Evolutionary conservation across 2,888 invertebrate species (phyloP).

Genomic region (Sinhomidia bicolor): DNA sequence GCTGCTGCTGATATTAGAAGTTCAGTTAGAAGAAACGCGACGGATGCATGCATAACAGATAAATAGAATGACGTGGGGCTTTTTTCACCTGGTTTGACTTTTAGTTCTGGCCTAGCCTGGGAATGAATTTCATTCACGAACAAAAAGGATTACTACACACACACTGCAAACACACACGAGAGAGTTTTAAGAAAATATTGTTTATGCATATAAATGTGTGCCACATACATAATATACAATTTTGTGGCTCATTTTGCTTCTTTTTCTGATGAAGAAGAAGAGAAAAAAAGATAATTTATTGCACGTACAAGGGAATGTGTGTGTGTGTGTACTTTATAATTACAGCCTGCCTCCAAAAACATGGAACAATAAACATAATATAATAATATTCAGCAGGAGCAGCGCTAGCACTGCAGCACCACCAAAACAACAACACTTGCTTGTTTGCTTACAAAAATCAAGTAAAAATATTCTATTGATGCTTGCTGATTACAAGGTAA

Average conservation of each 20-base stretch:
- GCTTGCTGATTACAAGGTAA: constrained; percentile 63
- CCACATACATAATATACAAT: not conserved
- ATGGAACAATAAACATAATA: constrained; percentile 67
- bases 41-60: constrained; percentile 32
- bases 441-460: not conserved
- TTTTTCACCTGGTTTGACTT: constrained; percentile 58
- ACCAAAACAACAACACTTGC: not conserved
- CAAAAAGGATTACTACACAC: too few species aligned
- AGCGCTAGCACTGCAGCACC: too few species aligned
- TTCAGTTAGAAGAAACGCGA: not conserved
- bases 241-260: not conserved
- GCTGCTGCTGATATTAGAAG: not conserved
- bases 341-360: constrained; percentile 67
- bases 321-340: constrained; percentile 64
- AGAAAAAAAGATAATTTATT: constrained; percentile 68
- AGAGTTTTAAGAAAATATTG: too few species aligned
- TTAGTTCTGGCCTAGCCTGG: constrained; percentile 37
- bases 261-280: not conserved
- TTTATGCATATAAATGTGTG: constrained; percentile 10
- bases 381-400: not conserved
- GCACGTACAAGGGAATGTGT: constrained; percentile 20
- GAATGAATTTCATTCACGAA: constrained; percentile 54
- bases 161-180: too few species aligned
- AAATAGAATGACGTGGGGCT: constrained; percentile 39
- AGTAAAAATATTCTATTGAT: constrained; percentile 25